Base-by-base conservation (phyloP, 2,113 vertebrate species). In the Puntigrus tetrazona region DNA sequence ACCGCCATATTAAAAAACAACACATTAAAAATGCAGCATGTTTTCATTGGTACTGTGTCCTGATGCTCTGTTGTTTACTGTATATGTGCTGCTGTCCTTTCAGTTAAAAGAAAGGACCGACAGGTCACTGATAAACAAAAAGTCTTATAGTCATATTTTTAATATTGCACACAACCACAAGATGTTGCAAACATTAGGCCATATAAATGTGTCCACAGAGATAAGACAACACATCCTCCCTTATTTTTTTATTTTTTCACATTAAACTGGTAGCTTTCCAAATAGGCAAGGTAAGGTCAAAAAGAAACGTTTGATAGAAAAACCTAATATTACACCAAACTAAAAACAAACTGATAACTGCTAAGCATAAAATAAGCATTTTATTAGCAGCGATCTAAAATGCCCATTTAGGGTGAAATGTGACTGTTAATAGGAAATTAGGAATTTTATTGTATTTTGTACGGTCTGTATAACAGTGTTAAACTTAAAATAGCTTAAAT, bases 41-140 rank as follows among this genome's bases (percentile, higher is more conserved):
- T 47, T 14, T 47, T 47, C 45, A 47, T 14, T 47, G 45, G 43
- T 29, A 18, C 8, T 65, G 61, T 2, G 11, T 65, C 52, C 52
- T n/a, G n/a, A n/a, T n/a, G n/a, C 76, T 59, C 34, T 59, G 22
- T 41, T 78, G 52, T 59, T 25, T 78, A 55, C 31, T 78, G 75
- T 63, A 29, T 29, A 29, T n/a, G n/a, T n/a, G n/a, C n/a, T n/a
- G n/a, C n/a, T n/a, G n/a, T n/a, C n/a, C n/a, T n/a, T n/a, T n/a
- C n/a, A 45, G 43, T 13, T 10, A 45, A 45, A 13, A 45, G 45
- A 47, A 47, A 16, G 4, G 45, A 47, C 45, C 10, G 13, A 45
- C 10, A 45, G 13, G 45, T 47, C 13, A 43, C 43, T 1, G 1
- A 18, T 16, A 0, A 16, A 16, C 47, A 50, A 50, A 50, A 18